phyloP scores from a whole-genome alignment of 2,113 vertebrate species.

The Carassius auratus region DNA sequence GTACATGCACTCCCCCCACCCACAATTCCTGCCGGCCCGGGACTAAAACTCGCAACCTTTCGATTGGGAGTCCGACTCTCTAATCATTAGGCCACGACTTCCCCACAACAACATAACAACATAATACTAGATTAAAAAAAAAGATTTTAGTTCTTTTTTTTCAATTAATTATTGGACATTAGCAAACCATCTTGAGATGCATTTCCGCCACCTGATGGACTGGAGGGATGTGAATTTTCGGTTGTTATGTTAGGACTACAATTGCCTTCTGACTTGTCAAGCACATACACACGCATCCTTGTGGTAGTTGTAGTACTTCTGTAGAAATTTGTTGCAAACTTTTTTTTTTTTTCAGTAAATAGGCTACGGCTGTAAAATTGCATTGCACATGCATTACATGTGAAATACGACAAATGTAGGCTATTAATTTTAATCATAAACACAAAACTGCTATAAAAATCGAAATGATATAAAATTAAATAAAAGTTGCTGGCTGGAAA shows the following conservation, averaged over 20 bases:
- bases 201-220: neutral
- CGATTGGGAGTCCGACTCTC: too few relatives aligned
- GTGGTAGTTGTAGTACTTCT: conserved; percentile 5
- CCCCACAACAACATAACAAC: too few relatives aligned
- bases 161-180: neutral
- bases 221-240: neutral
- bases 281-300: neutral
- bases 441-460: neutral
- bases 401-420: too few relatives aligned
- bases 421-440: neutral
- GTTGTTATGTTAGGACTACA: neutral
- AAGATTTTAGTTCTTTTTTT: too few relatives aligned
- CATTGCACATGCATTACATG: too few relatives aligned
- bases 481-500: neutral
- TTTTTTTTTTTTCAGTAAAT: neutral
- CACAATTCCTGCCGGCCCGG: too few relatives aligned
- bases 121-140: too few relatives aligned
- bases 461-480: neutral
- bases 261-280: neutral
- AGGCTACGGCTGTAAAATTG: too few relatives aligned
- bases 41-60: too few relatives aligned
- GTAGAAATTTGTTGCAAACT: neutral
- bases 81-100: too few relatives aligned
- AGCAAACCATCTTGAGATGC: neutral
- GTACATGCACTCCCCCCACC: too few relatives aligned